phyloP scores from a whole-genome alignment of 2,888 invertebrate genomes.

The Drosophila formosana region DNA sequence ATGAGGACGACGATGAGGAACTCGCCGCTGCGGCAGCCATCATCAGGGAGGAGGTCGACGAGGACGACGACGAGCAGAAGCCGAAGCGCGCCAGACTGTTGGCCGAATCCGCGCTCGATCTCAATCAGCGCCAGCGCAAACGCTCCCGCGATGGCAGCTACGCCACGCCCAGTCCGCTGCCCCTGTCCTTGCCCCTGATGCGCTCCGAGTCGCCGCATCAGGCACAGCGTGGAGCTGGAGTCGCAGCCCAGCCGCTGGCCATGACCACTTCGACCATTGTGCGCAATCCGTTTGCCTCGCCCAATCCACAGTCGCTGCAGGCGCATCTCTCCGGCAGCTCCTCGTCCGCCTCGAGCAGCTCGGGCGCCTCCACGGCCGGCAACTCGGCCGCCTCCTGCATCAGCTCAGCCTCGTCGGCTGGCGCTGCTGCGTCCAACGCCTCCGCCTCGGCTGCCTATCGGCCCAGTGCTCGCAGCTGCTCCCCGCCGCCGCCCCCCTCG shows the following conservation, averaged over 20 bases:
- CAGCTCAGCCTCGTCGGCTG: slow-evolving; percentile 24
- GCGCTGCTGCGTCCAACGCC: slow-evolving; percentile 10
- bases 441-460: slow-evolving; percentile 50
- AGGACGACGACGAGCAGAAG: slow-evolving; percentile 87
- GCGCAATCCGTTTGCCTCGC: slow-evolving; percentile 84
- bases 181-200: slow-evolving; percentile 26
- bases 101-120: slow-evolving; percentile 59
- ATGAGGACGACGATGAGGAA: slow-evolving; percentile 85
- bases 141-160: slow-evolving; percentile 81
- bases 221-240: slow-evolving; percentile 20
- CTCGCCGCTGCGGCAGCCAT: slow-evolving; percentile 58
- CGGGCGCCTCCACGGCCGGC: slow-evolving; percentile 34
- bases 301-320: slow-evolving; percentile 74
- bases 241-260: slow-evolving; percentile 66
- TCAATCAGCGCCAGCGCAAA: slow-evolving; percentile 86
- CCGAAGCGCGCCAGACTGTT: slow-evolving; percentile 77
- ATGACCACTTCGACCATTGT: slow-evolving; percentile 83
- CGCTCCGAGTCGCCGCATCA: slow-evolving; percentile 40
- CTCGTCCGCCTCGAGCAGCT: slow-evolving; percentile 47
- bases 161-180: slow-evolving; percentile 59
- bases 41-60: slow-evolving; percentile 86
- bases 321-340: slow-evolving; percentile 41
- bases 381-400: slow-evolving; percentile 27
- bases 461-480: slow-evolving; percentile 67
- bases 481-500: slow-evolving; percentile 54